Evolutionary conservation across 2,888 invertebrate genomes (phyloP).

Genomic region (Pseudococcus jackbeardsleyi): DNA sequence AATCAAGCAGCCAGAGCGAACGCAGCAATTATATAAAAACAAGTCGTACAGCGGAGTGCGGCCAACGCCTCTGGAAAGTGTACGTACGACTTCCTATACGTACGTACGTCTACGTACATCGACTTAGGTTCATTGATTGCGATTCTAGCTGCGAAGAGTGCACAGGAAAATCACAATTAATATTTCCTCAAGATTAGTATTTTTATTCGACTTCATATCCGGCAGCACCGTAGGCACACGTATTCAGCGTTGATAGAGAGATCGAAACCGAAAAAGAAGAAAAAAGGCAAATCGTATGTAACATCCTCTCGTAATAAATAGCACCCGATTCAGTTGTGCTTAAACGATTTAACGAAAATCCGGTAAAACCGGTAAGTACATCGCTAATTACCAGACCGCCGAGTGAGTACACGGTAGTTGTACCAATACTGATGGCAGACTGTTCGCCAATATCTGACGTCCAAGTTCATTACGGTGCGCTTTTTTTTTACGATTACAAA

Average conservation of each 20-base stretch:
- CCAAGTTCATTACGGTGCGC: conserved; percentile 32
- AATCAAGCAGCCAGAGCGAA: not conserved
- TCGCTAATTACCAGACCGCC: conserved; percentile 27
- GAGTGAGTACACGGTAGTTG: conserved; percentile 46
- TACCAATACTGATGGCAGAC: conserved; percentile 23
- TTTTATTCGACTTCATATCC: conserved; percentile 53
- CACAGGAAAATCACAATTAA: conserved; percentile 39
- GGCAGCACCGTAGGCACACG: not conserved
- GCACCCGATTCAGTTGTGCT: not conserved
- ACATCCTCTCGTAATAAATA: conserved; percentile 47
- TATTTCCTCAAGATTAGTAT: conserved; percentile 53
- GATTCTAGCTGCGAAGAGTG: not conserved
- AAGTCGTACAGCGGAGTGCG: not conserved
- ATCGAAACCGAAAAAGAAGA: not conserved
- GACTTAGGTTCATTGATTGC: conserved; percentile 15
- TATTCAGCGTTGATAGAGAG: not conserved
- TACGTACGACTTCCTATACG: not conserved
- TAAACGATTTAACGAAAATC: conserved; percentile 49
- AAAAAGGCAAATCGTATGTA: not conserved
- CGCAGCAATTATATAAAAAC: not conserved
- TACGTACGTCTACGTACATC: too few relatives aligned
- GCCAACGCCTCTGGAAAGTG: conserved; percentile 3
- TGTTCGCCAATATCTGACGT: conserved; percentile 10
- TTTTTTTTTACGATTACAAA: conserved; percentile 36
- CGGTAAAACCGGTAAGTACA: conserved; percentile 50